Conservation (phyloP, 1,140 invertebrate genomes). For the Solen grandis region DNA sequence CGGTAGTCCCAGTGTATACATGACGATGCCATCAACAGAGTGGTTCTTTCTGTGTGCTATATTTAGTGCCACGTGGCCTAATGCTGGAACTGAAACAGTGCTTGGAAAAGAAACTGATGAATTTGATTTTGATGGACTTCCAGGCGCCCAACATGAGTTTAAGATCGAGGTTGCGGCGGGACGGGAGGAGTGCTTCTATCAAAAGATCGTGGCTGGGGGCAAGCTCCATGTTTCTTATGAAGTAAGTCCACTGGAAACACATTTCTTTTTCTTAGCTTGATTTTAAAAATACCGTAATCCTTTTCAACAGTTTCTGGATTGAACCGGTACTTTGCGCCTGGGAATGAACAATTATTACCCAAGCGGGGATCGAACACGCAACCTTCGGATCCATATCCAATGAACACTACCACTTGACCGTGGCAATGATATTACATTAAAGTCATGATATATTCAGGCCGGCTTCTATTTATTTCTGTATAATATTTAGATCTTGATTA, state of each 20-base stretch:
- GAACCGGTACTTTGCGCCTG: too few species aligned
- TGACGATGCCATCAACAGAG: too few species aligned
- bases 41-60: too few species aligned
- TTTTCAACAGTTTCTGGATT: too few species aligned
- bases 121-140: conserved; percentile 76
- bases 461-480: neutral
- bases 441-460: neutral
- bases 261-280: too few species aligned
- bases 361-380: neutral
- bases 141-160: conserved; percentile 76
- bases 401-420: neutral
- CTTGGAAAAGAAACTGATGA: conserved; percentile 67
- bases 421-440: neutral
- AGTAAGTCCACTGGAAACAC: too few species aligned
- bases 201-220: conserved; percentile 64
- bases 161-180: conserved; percentile 69
- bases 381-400: neutral
- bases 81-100: conserved; percentile 24
- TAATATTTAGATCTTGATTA: too few species aligned
- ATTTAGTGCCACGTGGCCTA: conserved; percentile 6
- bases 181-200: conserved; percentile 73
- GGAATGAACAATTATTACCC: too few species aligned
- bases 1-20: too few species aligned
- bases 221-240: conserved; percentile 72
- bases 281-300: too few species aligned